phyloP scores from a whole-genome alignment of 2,888 invertebrate species.

The Opisthograptis luteolata region DNA sequence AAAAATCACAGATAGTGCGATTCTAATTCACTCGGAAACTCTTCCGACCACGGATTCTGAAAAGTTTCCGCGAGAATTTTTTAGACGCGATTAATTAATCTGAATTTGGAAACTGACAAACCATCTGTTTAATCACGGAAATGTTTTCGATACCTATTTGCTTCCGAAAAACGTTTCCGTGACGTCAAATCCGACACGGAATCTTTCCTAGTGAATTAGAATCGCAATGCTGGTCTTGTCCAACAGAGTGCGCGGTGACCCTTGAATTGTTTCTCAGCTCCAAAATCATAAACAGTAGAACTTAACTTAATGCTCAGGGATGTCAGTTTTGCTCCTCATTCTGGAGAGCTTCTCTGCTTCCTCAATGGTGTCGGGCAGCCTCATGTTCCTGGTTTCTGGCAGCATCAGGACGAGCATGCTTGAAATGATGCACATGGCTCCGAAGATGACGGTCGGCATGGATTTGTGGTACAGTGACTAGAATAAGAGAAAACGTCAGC shows the following conservation, averaged over 20 bases:
- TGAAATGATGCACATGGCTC: constrained; percentile 84
- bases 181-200: too few relatives aligned
- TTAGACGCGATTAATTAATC: too few relatives aligned
- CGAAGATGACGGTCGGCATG: constrained; percentile 87
- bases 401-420: constrained; percentile 86
- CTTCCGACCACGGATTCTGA: too few relatives aligned
- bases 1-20: too few relatives aligned
- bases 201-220: too few relatives aligned
- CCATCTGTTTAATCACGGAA: too few relatives aligned
- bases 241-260: constrained; percentile 1
- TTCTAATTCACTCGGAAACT: too few relatives aligned
- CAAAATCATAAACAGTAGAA: constrained; percentile 2
- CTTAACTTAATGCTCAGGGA: constrained; percentile 19
- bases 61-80: too few relatives aligned
- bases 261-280: constrained; percentile 1
- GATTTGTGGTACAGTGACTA: constrained; percentile 73
- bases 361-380: constrained; percentile 87
- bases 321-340: constrained; percentile 55
- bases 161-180: too few relatives aligned
- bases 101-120: too few relatives aligned
- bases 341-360: constrained; percentile 85
- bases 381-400: constrained; percentile 88
- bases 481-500: constrained; percentile 34
- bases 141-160: too few relatives aligned
- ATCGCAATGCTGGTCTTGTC: not conserved